These are phyloP conservation scores for Coregonus ussuriensis DNA, from an alignment of 2,797 vertebrate genomes.

Conservation along the genomic window DNA sequence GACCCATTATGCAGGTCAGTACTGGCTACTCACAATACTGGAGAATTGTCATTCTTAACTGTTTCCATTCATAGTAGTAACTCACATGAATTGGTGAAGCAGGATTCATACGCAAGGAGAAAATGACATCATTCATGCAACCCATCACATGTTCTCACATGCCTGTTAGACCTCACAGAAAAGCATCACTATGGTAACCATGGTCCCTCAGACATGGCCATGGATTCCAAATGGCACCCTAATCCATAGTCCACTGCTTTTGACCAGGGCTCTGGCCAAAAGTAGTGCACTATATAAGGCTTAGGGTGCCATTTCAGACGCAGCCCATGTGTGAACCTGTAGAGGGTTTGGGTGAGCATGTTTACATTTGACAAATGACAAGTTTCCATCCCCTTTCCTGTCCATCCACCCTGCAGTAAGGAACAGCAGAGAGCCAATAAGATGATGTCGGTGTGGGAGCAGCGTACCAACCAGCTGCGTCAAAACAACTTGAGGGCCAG, in stretches of 20 bases:
- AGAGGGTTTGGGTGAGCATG: constrained; percentile 14
- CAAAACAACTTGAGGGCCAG: constrained; percentile 89
- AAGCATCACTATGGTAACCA: not conserved
- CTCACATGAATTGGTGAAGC: not conserved
- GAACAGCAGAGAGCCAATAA: constrained; percentile 88
- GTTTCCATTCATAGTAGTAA: not conserved
- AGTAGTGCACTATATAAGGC: not conserved
- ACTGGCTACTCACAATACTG: not conserved
- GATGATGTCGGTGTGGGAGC: constrained; percentile 94
- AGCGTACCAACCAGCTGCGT: constrained; percentile 92
- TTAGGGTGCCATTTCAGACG: not conserved
- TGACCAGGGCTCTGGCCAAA: not conserved
- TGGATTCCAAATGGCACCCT: no score
- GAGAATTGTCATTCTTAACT: not conserved
- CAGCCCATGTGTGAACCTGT: not conserved
- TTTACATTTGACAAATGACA: constrained; percentile 56
- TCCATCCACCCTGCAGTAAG: constrained; percentile 74
- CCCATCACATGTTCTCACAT: not conserved
- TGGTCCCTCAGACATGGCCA: no score
- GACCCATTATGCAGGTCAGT: not conserved
- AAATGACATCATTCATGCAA: constrained; percentile 1
- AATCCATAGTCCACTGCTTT: no score
- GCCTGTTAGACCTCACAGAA: not conserved
- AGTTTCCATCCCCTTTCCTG: constrained; percentile 26
- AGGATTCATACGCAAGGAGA: not conserved